phyloP scores from a whole-genome alignment of 2,797 vertebrate species.

The Ara ararauna region DNA sequence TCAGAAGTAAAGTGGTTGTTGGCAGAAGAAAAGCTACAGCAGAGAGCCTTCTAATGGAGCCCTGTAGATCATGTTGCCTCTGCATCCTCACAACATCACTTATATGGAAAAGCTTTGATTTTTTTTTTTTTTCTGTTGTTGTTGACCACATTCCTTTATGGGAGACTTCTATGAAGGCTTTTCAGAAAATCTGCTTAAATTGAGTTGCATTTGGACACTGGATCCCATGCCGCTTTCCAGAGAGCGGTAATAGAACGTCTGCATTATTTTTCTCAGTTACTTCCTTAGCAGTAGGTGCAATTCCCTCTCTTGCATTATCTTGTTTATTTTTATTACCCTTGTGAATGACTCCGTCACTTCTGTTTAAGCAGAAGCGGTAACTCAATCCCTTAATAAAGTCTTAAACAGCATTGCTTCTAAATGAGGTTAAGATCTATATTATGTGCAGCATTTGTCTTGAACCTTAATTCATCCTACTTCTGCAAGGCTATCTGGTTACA shows the following conservation, averaged over 20 bases:
- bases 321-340: conserved; percentile 50
- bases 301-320: conserved; percentile 54
- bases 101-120: background rate
- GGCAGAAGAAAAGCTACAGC: background rate
- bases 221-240: background rate
- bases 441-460: conserved; percentile 28
- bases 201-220: conserved; percentile 15
- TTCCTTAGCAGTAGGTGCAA: conserved; percentile 1
- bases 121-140: background rate
- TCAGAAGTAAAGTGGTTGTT: background rate
- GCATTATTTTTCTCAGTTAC: conserved; percentile 18
- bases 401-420: conserved; percentile 40
- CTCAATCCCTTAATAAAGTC: conserved; percentile 22
- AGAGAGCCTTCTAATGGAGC: background rate
- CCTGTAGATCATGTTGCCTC: background rate
- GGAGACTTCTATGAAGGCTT: background rate
- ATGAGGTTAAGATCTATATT: conserved; percentile 36
- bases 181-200: conserved; percentile 25
- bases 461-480: conserved; percentile 20
- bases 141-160: background rate
- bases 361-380: conserved; percentile 16
- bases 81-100: background rate
- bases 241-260: conserved; percentile 13
- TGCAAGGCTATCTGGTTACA: conserved; percentile 29
- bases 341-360: conserved; percentile 46